Percentiles rank a stretch among this genome's conserved stretches.
Evolutionary conservation across 2,797 vertebrate genomes (phyloP).

Genomic region (Craterocephalus amniculus): DNA sequence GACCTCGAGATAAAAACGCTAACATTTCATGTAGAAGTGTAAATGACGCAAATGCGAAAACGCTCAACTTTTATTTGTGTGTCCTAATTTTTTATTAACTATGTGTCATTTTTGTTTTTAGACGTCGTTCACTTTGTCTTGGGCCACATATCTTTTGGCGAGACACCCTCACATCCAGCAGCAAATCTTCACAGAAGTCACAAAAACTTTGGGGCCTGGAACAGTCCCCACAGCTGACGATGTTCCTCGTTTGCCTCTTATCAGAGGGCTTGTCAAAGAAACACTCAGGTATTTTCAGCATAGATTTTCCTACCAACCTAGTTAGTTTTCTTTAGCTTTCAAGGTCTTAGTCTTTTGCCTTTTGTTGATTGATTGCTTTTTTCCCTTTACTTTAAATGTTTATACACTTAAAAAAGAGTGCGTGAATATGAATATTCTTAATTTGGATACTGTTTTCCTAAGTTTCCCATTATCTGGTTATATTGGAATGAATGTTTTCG

Average conservation of each 20-base stretch:
- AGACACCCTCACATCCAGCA: slow-evolving; percentile 86
- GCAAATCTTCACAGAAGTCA: slow-evolving; percentile 85
- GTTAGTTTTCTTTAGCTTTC: neutral
- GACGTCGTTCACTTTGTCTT: slow-evolving; percentile 95
- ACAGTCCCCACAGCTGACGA: slow-evolving; percentile 83
- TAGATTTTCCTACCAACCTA: neutral
- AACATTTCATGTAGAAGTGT: neutral
- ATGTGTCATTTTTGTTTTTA: slow-evolving; percentile 42
- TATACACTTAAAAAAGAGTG: neutral
- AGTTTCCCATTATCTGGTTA: slow-evolving; percentile 6
- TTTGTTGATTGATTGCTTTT: too few species aligned
- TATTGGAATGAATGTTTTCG: slow-evolving; percentile 22
- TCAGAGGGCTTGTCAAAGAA: slow-evolving; percentile 93
- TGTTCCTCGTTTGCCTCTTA: slow-evolving; percentile 85
- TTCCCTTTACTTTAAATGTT: neutral
- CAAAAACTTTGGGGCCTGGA: slow-evolving; percentile 79
- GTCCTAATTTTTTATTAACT: neutral
- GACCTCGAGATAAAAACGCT: neutral
- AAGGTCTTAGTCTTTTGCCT: too few species aligned
- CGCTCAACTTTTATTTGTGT: too few species aligned
- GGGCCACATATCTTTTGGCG: slow-evolving; percentile 91
- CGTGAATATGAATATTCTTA: neutral
- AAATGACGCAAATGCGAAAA: neutral
- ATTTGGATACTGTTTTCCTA: slow-evolving; percentile 1
- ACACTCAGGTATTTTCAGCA: slow-evolving; percentile 85